Base-by-base conservation (phyloP, 2,888 invertebrate genomes). In the Temnothorax rugatulus region DNA sequence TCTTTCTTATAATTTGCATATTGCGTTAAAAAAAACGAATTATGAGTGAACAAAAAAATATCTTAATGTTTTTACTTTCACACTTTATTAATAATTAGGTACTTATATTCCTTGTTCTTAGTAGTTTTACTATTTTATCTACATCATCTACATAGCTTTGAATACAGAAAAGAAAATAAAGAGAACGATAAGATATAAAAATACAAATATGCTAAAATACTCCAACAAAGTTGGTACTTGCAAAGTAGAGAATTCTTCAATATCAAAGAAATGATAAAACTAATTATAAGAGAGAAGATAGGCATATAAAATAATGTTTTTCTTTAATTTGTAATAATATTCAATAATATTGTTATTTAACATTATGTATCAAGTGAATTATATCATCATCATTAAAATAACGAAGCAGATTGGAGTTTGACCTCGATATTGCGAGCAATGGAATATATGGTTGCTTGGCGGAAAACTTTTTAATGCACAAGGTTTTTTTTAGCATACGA, bases 381-480 rank as follows among this genome's bases (percentile, higher is more conserved):
- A 68, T 34, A 34, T 34, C 18, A 9, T 76, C 15, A 41, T 54
- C 11, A 25, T 25, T 54, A 3, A 68, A 77, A 38, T 68, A 54
- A 44, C 8, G 0, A 69, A 57, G 29, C 15, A 44, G 4, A 68
- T 68, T 54, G 44, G 15, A 44, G 29, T 18, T 69, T 64, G 3
- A 69, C 15, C 29, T 15, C 57, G 29, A 77, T 69, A 69, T 57
- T 34, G 21, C 21, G 2, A 50, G 25, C 4, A 29, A 34, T 59
- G 11, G n/a, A 41, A 69, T 41, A 69, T 41, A 25, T 50, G 52
- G 76, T n/a, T 77, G 13, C 21, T 68, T 77, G 47, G 29, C 25
- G 7, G 15, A n/a, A 71, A 79, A 79, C 29, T 71, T 71, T 79
- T 57, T 69, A 54, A 71, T 47, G 47, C 44, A 18, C 4, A 13